phyloP scores from a whole-genome alignment of 2,797 vertebrate species.

The Lepus oiostolus region DNA sequence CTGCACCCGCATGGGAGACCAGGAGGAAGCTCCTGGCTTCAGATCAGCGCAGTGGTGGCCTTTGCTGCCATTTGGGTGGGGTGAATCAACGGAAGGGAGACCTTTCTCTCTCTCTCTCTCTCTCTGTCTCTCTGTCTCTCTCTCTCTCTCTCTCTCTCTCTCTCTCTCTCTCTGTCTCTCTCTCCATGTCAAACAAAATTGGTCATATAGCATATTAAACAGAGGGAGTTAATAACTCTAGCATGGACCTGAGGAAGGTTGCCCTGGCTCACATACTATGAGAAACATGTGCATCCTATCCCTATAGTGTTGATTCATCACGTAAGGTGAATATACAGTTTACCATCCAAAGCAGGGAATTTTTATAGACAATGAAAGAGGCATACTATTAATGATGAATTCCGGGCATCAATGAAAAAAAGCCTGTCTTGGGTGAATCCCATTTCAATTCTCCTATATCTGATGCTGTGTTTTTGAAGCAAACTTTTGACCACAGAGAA shows the following conservation, averaged over 20 bases:
- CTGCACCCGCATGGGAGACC: no score
- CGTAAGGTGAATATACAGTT: neutral
- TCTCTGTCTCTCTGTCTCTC: no score
- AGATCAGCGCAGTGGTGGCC: no score
- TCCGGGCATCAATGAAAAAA: neutral
- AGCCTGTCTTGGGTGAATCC: neutral
- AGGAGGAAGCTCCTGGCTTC: no score
- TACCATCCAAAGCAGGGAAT: neutral
- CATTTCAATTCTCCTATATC: neutral
- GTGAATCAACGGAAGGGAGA: no score
- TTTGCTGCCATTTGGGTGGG: no score
- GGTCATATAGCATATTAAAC: neutral
- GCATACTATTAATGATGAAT: neutral
- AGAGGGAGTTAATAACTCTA: neutral
- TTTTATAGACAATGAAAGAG: neutral
- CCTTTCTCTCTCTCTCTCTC: no score
- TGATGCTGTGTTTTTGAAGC: conserved; percentile 13
- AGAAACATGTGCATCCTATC: neutral
- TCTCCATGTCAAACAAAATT: no score
- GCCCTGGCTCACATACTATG: neutral
- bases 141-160: no score
- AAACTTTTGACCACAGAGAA: neutral
- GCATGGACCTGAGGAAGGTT: neutral
- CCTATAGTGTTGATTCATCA: neutral
- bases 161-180: no score